Evolutionary conservation across 2,797 vertebrate genomes (phyloP), one percentile per base, ranked within the genome.

Genomic region (Karalla daura): DNA sequence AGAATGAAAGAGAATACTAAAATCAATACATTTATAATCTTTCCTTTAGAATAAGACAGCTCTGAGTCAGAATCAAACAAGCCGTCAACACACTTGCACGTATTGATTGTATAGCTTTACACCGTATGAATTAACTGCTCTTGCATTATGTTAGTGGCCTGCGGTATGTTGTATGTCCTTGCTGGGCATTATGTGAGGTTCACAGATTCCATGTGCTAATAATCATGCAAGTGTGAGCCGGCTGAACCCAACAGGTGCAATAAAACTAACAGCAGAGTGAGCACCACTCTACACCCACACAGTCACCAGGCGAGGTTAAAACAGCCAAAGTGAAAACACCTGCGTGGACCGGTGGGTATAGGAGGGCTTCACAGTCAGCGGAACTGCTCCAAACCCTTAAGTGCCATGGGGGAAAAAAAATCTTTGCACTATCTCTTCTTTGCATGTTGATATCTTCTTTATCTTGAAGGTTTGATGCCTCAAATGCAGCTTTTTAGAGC

Each of bases 171-270:
- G 61, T 25, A 35, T 47, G 53, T 51, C 61, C 51, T 69, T 63
- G 54, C 52, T 44, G 24, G 14, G 28, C 74, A 76, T 65, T 65
- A 73, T 63, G 40, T 20, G 45, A 68, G 56, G 75, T 74, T 66
- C 67, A 63, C 27, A 77, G 71, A 66, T 66, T 80, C 62, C n/a
- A 43, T 76, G 76, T 65, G 72, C 54, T 78, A 82, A 85, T 86
- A 86, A 85, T 85, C 70, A 85, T 72, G 66, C 74, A 70, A 71
- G 79, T 85, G 73, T 80, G 83, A 84, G 85, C 74, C 67, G 78
- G 80, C 81, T 83, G 75, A 85, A 78, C 83, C 77, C 32, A 74
- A 70, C 85, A 86, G 78, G 80, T 80, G 74, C 80, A 81, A 78
- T 81, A 79, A 86, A 84, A 52, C 65, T 50, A 72, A 76, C 58